These are phyloP conservation scores for Drosophila recens DNA, from an alignment of 2,888 invertebrate genomes.

Conservation along the genomic window DNA sequence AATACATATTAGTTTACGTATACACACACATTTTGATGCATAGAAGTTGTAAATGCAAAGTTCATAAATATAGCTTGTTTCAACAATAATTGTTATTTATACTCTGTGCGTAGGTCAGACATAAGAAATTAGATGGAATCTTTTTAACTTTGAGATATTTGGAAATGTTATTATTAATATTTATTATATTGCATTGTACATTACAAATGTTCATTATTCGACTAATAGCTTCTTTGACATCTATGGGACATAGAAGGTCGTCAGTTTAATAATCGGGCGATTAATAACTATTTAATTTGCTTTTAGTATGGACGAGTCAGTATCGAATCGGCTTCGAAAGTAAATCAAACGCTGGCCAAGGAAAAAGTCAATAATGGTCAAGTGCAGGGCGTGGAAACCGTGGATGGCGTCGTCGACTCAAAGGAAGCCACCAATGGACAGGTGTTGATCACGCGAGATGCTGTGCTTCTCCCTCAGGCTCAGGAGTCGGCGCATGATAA, in stretches of 20 bases:
- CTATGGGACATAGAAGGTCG: not conserved
- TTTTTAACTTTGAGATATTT: not conserved
- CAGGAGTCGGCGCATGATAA: constrained; percentile 56
- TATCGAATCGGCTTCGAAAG: constrained; percentile 87
- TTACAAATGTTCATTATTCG: not conserved
- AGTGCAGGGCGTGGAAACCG: constrained; percentile 31
- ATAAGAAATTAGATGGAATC: not conserved
- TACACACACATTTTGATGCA: not conserved
- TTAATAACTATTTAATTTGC: constrained; percentile 25
- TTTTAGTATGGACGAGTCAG: constrained; percentile 93
- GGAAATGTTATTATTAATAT: not conserved
- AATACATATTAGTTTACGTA: not conserved
- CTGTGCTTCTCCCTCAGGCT: constrained; percentile 76
- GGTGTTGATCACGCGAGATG: constrained; percentile 85
- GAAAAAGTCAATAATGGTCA: constrained; percentile 35
- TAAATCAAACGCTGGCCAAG: constrained; percentile 45
- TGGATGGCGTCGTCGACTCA: constrained; percentile 36
- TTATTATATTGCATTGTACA: not conserved
- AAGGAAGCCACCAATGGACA: constrained; percentile 50
- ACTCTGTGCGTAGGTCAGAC: not conserved
- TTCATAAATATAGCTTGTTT: constrained; percentile 74
- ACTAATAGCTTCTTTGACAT: constrained; percentile 4
- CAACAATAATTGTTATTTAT: constrained; percentile 7
- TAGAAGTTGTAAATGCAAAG: constrained; percentile 38
- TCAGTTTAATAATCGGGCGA: not conserved